Evolutionary conservation across 2,888 invertebrate genomes (phyloP).

Genomic region (Lacanobia oleracea): DNA sequence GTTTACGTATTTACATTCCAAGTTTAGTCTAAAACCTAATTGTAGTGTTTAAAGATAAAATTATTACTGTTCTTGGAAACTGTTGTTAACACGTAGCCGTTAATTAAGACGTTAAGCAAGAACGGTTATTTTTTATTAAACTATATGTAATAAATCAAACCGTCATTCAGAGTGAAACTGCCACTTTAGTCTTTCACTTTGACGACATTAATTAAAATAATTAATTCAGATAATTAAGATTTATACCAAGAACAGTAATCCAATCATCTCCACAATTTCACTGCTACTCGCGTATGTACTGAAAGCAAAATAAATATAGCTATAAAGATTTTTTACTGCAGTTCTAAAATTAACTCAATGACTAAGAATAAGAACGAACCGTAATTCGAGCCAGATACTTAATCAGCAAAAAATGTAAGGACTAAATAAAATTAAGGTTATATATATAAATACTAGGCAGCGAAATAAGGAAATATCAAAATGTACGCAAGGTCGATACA

Average conservation of each 20-base stretch:
- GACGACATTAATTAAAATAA: constrained; percentile 18
- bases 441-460: constrained; percentile 64
- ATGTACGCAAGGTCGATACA: constrained; percentile 60
- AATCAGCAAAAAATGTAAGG: constrained; percentile 52
- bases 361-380: constrained; percentile 37
- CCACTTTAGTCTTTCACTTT: constrained; percentile 2
- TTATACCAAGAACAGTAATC: constrained; percentile 3
- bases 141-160: constrained; percentile 1
- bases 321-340: neutral
- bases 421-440: constrained; percentile 62
- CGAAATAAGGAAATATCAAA: constrained; percentile 65
- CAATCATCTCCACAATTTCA: constrained; percentile 1
- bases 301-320: neutral
- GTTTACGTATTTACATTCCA: constrained; percentile 49
- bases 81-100: neutral
- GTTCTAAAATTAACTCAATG: constrained; percentile 49
- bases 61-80: constrained; percentile 15
- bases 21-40: constrained; percentile 33
- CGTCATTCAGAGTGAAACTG: neutral
- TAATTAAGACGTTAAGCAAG: constrained; percentile 6
- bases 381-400: constrained; percentile 28
- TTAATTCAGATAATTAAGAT: constrained; percentile 32
- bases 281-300: neutral
- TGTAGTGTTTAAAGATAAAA: constrained; percentile 9
- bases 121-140: neutral